phyloP scores from a whole-genome alignment of 2,113 vertebrate genomes.

The Epinephelus fuscoguttatus region DNA sequence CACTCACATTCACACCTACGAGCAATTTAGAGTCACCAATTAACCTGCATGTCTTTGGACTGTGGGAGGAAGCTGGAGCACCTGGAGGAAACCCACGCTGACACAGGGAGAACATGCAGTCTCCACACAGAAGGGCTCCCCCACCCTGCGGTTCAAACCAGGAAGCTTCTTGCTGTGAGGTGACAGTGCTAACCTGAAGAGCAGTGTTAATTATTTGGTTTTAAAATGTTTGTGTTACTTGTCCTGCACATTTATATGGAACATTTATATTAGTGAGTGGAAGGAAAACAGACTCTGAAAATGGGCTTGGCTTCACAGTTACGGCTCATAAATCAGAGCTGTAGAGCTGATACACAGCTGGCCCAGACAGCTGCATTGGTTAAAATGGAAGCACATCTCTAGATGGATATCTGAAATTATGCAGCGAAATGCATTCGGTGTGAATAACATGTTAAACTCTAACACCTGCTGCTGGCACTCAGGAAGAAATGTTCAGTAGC shows the following conservation, averaged over 20 bases:
- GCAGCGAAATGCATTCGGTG: neutral
- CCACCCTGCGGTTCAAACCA: too few species aligned
- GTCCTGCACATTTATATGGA: neutral
- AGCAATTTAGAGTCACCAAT: too few species aligned
- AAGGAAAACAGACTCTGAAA: neutral
- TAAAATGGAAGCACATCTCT: neutral
- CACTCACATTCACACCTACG: too few species aligned
- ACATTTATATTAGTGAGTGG: neutral
- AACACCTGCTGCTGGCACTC: neutral
- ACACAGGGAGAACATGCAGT: too few species aligned
- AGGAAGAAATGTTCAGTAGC: neutral
- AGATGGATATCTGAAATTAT: neutral
- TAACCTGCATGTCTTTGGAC: too few species aligned
- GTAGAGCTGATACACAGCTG: neutral
- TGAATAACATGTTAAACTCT: neutral
- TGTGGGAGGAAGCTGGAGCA: too few species aligned
- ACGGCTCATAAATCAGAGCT: neutral
- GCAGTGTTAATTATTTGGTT: neutral
- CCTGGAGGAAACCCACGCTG: too few species aligned
- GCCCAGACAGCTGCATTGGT: neutral
- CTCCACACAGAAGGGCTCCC: too few species aligned
- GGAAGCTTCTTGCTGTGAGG: too few species aligned
- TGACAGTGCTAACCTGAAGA: too few species aligned
- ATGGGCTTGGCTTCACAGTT: neutral
- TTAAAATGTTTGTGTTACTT: neutral